Evolutionary conservation across 2,113 vertebrate genomes (phyloP).

Genomic region (Macaca mulatta): DNA sequence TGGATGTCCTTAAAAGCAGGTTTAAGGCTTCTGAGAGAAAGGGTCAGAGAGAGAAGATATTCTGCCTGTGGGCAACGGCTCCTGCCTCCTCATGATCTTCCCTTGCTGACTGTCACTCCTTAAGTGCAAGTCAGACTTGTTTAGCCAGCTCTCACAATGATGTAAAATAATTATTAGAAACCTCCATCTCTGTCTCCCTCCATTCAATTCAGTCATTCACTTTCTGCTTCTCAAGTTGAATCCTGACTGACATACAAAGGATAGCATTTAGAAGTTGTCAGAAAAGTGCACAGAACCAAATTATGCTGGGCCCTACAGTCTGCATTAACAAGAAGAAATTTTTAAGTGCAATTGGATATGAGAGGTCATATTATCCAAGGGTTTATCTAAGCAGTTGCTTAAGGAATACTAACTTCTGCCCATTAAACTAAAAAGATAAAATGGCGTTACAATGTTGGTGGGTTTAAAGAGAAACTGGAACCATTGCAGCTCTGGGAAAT

Average conservation of each 20-base stretch:
- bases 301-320: background rate
- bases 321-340: background rate
- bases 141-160: background rate
- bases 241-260: background rate
- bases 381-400: background rate
- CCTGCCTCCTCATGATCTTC: background rate
- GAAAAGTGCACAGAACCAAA: background rate
- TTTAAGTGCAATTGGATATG: background rate
- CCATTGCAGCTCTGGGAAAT: background rate
- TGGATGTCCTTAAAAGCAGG: background rate
- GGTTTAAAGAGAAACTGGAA: background rate
- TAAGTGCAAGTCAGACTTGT: background rate
- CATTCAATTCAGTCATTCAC: background rate
- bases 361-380: background rate
- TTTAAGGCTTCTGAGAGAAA: background rate
- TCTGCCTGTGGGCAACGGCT: background rate
- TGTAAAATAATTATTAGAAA: background rate
- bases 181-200: background rate
- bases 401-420: background rate
- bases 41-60: background rate
- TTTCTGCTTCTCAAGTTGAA: background rate
- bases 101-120: background rate
- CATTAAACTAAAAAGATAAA: background rate
- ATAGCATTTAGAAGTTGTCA: background rate
- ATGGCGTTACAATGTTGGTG: background rate